Base-by-base conservation (phyloP, 92 coral and sea anemone species). In the Epizoanthus illoricatus region DNA sequence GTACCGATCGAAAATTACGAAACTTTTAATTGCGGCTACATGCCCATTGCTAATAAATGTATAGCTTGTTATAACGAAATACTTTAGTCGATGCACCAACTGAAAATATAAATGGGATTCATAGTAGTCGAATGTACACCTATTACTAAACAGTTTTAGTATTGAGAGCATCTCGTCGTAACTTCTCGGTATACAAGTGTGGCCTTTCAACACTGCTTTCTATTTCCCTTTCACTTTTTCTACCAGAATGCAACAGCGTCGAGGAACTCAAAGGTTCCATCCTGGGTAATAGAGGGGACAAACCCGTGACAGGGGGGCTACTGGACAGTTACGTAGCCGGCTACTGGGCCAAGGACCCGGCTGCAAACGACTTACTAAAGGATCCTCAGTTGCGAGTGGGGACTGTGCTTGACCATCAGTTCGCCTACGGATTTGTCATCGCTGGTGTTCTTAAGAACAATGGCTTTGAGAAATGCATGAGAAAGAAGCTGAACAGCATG, bases 301-400 rank as follows among this genome's bases (percentile, higher is more conserved):
- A 71, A 2, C 59, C 55, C 5, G 74, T 88, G 47, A 86, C 88
- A 8, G 99, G 99, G 10, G 99, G 93, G 0, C 68, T 97, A 40
- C 84, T 97, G 71, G 99, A 97, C 91, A 97, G 99, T 81, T 97
- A 97, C 24, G 99, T 97, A 20, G 99, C 99, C 1, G 99, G 99
- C 10, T 90, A 91, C 87, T 97, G 97, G 97, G 99, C 99, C 13
- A 88, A 85, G 65, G 90, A 83, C 49, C 80, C 76, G n/a, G 89
- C 71, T 17, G 73, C 80, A 41, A 45, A 79, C 4, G 69, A 36
- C 1, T 86, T 89, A 16, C 87, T 97, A 73, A 92, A 89, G 21
- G 89, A 94, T 63, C 40, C 80, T 2, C 24, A 72, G 18, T 87
- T 97, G 47, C 88, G 97, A 40, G 99, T 97, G 64, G 99, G 99